phyloP scores from a whole-genome alignment of 2,888 invertebrate genomes.

The Chrysodeixis includens region DNA sequence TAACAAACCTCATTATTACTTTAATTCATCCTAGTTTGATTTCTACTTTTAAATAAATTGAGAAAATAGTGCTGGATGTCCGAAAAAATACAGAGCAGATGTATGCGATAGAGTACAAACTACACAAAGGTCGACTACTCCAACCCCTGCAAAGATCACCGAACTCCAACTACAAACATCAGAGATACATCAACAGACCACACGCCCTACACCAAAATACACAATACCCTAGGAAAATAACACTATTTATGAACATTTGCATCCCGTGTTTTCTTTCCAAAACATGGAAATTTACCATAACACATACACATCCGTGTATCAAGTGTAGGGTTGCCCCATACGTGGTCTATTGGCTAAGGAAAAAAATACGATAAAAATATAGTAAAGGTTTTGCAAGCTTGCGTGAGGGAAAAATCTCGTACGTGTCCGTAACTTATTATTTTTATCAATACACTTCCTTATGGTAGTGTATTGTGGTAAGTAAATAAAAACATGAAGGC shows the following conservation, averaged over 20 bases:
- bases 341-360: conserved; percentile 50
- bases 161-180: not conserved
- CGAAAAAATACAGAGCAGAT: no score
- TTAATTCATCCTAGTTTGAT: no score
- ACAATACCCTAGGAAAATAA: conserved; percentile 5
- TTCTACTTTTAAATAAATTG: no score
- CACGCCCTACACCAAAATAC: not conserved
- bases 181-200: not conserved
- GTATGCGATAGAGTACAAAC: not conserved
- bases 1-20: no score
- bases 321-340: conserved; percentile 36
- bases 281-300: conserved; percentile 47
- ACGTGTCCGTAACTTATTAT: conserved; percentile 52
- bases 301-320: conserved; percentile 42
- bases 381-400: conserved; percentile 44
- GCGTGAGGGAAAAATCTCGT: conserved; percentile 35
- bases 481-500: conserved; percentile 23
- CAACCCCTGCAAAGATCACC: not conserved
- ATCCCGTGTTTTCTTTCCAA: not conserved
- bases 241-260: not conserved
- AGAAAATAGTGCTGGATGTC: no score
- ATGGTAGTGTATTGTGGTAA: conserved; percentile 38
- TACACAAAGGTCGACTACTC: not conserved
- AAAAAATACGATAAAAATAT: conserved; percentile 53
- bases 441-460: conserved; percentile 57